phyloP scores from a whole-genome alignment of 2,797 vertebrate genomes.

The Hylomyscus alleni region DNA sequence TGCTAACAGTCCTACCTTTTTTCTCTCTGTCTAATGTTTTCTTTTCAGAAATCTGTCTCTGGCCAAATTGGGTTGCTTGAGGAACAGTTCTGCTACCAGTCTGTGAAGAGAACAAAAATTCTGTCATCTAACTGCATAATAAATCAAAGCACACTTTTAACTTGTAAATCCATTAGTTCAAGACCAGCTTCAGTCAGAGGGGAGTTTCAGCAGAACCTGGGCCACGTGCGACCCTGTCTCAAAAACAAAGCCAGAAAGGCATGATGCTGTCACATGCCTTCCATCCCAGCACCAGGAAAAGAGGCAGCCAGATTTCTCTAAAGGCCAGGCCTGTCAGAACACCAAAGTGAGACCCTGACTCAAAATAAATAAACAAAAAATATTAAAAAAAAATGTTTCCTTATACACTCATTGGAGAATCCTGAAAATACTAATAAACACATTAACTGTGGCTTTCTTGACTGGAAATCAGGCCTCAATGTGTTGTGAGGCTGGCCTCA shows the following conservation, averaged over 20 bases:
- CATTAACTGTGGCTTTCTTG: background rate
- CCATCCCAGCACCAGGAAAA: background rate
- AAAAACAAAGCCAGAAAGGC: background rate
- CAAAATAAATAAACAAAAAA: slow-evolving; percentile 40
- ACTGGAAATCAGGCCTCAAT: background rate
- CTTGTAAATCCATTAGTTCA: background rate
- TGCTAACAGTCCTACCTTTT: slow-evolving; percentile 84
- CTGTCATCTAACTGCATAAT: slow-evolving; percentile 39
- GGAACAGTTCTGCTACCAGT: background rate
- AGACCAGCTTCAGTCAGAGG: background rate
- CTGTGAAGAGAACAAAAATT: slow-evolving; percentile 70
- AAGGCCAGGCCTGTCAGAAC: background rate
- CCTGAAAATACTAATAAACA: slow-evolving; percentile 35
- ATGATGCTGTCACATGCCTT: background rate
- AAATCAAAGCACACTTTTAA: slow-evolving; percentile 35
- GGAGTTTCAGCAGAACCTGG: no score
- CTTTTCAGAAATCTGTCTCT: slow-evolving; percentile 78
- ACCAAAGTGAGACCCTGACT: background rate
- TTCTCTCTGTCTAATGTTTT: slow-evolving; percentile 84
- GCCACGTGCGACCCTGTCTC: background rate
- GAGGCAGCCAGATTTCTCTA: background rate
- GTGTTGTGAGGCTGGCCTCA: background rate
- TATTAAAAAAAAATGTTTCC: background rate
- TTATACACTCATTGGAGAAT: background rate
- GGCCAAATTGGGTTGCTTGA: slow-evolving; percentile 14